Evolutionary conservation across 2,797 vertebrate genomes (phyloP).

Genomic region (Lepidocolaptes lacrymiger): DNA sequence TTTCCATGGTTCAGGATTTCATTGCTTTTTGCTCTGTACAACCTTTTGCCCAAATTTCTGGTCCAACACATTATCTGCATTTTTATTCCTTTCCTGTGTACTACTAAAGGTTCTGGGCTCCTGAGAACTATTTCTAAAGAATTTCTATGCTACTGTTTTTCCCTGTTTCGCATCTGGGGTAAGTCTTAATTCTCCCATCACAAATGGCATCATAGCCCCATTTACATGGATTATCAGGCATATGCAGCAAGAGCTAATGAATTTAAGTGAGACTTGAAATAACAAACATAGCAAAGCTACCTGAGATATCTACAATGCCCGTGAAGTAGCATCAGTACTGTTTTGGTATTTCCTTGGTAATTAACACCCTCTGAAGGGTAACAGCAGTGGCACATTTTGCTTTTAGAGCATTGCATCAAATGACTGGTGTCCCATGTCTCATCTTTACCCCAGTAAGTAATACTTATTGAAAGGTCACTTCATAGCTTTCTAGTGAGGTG

Average conservation of each 20-base stretch:
- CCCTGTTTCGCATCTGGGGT: not conserved
- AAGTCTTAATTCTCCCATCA: not conserved
- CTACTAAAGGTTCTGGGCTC: not conserved
- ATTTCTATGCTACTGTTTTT: not conserved
- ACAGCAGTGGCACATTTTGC: not conserved
- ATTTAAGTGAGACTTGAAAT: not conserved
- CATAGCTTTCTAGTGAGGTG: not conserved
- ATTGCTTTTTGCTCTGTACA: not conserved
- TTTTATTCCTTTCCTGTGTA: not conserved
- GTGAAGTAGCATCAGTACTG: not conserved
- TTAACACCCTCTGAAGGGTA: not conserved
- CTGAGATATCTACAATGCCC: not conserved
- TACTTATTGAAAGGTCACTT: not conserved
- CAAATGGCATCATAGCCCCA: not conserved
- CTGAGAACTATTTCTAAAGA: not conserved
- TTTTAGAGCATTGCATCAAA: not conserved
- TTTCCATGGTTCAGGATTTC: not conserved
- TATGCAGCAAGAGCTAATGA: not conserved
- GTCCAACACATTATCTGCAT: not conserved
- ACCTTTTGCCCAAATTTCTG: not conserved
- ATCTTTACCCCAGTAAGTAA: not conserved
- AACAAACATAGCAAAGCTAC: not conserved
- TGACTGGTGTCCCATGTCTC: not conserved
- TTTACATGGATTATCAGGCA: not conserved
- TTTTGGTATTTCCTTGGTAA: not conserved